Percentiles rank a stretch among this genome's conserved stretches.
phyloP scores from a whole-genome alignment of 2,797 vertebrate species.

The Lepilemur septentrionalis region DNA sequence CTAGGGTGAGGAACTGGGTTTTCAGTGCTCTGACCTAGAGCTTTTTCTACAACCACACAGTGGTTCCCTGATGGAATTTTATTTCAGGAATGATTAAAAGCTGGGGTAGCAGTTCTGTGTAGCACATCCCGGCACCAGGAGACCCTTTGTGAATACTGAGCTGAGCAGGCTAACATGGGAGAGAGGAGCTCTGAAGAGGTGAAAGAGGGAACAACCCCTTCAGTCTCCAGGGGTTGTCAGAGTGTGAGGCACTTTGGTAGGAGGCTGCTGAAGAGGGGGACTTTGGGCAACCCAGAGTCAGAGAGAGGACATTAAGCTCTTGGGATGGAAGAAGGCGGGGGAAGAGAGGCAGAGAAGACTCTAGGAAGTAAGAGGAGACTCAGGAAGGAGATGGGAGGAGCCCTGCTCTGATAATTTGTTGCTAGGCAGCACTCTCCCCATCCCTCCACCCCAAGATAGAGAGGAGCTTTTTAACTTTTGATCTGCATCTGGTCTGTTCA shows the following conservation, averaged over 20 bases:
- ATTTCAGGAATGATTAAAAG: not conserved
- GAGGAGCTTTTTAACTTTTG: not conserved
- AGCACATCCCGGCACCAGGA: not conserved
- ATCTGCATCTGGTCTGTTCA: not conserved
- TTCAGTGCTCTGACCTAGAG: not conserved
- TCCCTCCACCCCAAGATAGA: not conserved
- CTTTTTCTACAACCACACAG: not conserved
- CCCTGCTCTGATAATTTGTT: not conserved
- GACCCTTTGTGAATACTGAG: not conserved
- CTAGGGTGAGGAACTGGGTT: not conserved
- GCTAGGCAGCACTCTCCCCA: not conserved
- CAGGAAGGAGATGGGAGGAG: not conserved
- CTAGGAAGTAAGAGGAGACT: not conserved
- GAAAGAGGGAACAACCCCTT: not conserved
- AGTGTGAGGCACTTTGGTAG: not conserved
- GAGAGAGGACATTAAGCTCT: not conserved
- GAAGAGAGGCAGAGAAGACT: not conserved
- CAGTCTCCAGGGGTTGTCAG: not conserved
- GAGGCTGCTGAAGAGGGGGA: not conserved
- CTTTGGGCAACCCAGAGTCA: not conserved
- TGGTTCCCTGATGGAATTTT: not conserved
- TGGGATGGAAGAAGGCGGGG: rapidly evolving
- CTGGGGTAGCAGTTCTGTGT: not conserved
- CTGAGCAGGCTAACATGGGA: not conserved
- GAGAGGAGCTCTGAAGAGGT: not conserved